These are phyloP conservation scores for Rhincodon typus DNA, from an alignment of 2,797 vertebrate genomes.

Conservation along the genomic window DNA sequence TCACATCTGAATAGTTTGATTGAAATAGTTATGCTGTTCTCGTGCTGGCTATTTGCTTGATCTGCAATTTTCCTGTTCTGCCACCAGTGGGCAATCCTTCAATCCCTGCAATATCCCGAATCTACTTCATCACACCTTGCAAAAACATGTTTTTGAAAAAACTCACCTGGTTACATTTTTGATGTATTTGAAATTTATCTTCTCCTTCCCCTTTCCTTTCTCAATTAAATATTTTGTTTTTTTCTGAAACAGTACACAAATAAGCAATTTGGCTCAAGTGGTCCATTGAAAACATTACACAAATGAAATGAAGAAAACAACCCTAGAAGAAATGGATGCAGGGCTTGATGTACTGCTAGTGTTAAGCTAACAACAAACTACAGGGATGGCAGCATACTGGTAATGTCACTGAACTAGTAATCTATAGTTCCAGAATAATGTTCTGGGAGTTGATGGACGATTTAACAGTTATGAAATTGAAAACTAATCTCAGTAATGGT, in stretches of 20 bases:
- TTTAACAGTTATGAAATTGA: too few species aligned
- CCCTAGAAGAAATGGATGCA: background rate
- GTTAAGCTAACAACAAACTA: too few species aligned
- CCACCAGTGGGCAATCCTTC: background rate
- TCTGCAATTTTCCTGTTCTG: background rate
- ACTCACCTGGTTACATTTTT: background rate
- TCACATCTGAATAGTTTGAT: too few species aligned
- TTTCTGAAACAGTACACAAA: background rate
- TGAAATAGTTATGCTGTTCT: background rate
- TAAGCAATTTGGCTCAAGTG: too few species aligned
- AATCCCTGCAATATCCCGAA: background rate
- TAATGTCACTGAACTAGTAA: too few species aligned
- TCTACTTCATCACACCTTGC: background rate
- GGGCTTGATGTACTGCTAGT: background rate
- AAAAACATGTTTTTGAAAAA: background rate
- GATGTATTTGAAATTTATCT: background rate
- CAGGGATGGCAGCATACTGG: too few species aligned
- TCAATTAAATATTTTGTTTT: background rate
- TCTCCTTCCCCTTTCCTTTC: background rate
- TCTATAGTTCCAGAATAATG: too few species aligned
- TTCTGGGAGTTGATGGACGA: too few species aligned
- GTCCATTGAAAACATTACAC: too few species aligned
- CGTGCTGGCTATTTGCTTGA: background rate
- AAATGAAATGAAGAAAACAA: background rate
- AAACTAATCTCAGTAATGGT: too few species aligned